A percentile compares a stretch with the other conserved stretches of the same genome.
These are phyloP conservation scores for Pionites leucogaster DNA, from an alignment of 2,113 vertebrate species.

Conservation along the genomic window DNA sequence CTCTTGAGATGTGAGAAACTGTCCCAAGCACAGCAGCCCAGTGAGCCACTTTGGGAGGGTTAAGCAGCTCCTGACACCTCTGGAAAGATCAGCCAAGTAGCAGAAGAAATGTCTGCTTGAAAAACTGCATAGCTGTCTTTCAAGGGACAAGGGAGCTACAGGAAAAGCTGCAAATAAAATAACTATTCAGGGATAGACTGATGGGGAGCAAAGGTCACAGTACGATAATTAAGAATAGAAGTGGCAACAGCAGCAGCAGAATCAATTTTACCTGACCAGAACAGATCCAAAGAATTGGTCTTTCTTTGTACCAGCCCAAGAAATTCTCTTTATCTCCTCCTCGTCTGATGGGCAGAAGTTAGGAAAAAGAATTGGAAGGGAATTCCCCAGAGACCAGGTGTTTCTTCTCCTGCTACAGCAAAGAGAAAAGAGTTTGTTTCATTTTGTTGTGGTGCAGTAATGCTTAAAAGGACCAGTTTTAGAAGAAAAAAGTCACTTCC, in stretches of 20 bases:
- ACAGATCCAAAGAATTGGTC: neutral
- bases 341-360: neutral
- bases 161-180: slow-evolving; percentile 52
- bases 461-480: neutral
- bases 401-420: neutral
- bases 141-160: neutral
- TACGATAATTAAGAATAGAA: slow-evolving; percentile 38
- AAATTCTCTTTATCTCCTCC: slow-evolving; percentile 23
- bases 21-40: accelerated
- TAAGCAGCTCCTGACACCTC: neutral
- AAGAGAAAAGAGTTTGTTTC: neutral
- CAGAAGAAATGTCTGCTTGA: neutral
- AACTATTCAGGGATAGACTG: slow-evolving; percentile 25
- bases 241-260: slow-evolving; percentile 12
- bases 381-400: slow-evolving; percentile 9
- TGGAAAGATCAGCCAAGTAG: slow-evolving; percentile 1
- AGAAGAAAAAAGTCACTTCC: neutral
- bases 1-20: neutral
- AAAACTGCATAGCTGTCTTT: slow-evolving; percentile 28
- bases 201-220: slow-evolving; percentile 39
- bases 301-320: slow-evolving; percentile 21
- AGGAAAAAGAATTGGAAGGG: slow-evolving; percentile 8
- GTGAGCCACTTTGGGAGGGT: neutral
- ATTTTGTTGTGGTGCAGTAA: neutral
- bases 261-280: slow-evolving; percentile 37